These are phyloP conservation scores for Callopanchax toddi DNA, from an alignment of 2,113 vertebrate genomes.

Conservation along the genomic window DNA sequence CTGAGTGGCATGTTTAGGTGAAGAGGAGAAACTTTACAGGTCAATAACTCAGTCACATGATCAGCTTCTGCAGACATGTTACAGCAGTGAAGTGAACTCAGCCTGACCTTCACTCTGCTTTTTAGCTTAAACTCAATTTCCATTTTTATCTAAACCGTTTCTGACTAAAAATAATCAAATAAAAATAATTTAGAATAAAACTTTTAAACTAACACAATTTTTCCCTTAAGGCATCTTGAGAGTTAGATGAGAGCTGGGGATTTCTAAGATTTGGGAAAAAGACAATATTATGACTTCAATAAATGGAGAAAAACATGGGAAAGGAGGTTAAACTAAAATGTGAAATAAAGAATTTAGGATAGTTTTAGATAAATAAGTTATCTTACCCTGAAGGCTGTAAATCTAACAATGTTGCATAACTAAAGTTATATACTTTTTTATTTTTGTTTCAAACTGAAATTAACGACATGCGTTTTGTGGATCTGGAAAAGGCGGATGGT, in stretches of 20 bases:
- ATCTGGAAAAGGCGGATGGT: too few relatives aligned
- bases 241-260: not conserved
- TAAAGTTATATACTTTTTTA: too few relatives aligned
- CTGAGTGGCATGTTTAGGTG: not conserved
- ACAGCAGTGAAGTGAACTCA: slow-evolving; percentile 15
- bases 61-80: slow-evolving; percentile 18
- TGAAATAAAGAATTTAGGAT: too few relatives aligned
- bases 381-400: too few relatives aligned
- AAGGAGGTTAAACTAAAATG: too few relatives aligned
- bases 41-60: slow-evolving; percentile 6
- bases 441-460: too few relatives aligned
- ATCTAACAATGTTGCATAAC: too few relatives aligned
- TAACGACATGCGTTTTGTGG: too few relatives aligned
- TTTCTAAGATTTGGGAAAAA: not conserved
- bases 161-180: too few relatives aligned
- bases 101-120: not conserved
- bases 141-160: not conserved
- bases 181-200: not conserved
- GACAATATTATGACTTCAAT: too few relatives aligned
- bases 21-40: slow-evolving; percentile 14
- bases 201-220: too few relatives aligned
- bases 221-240: not conserved
- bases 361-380: not conserved
- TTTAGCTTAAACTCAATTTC: not conserved
- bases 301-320: too few relatives aligned